Evolutionary conservation across 2,888 invertebrate species (phyloP), one percentile per base, ranked within the genome.

Genomic region (Eupithecia inturbata): DNA sequence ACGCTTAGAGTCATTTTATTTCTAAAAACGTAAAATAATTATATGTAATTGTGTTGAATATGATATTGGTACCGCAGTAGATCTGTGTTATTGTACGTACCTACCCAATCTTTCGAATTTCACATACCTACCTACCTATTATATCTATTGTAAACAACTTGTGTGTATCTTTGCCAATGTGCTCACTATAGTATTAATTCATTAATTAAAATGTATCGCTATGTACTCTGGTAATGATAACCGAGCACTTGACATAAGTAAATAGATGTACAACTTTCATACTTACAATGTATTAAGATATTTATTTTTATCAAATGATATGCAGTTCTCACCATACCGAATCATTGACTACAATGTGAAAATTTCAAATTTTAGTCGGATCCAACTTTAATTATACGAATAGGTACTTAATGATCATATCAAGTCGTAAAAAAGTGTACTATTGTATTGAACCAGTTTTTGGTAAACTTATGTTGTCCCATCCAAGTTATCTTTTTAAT

Each of bases 1-100:
- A 93, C 92, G 94, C 93, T 93, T 94, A 94, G 92, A 91, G 88
- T 88, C 86, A 86, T 90, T 91, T 90, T 87, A 91, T 93, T 93
- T 90, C 83, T 89, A 89, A 85, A 85, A 84, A 82, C 82, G 87
- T 88, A 74, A 90, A 89, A 88, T 90, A 89, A 90, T 91, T 91
- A 89, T 92, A 91, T 90, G 90, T 91, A 90, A 90, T 90, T 92
- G 89, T 91, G 90, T 92, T 92, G 81, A 88, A 89, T 88, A 90
- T 90, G 88, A 91, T 92, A 89, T 92, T 89, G 89, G 90, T 93
- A 92, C 91, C 87, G 89, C 91, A 91, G 92, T 94, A 93, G 93
- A 93, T 91, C 92, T 92, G 92, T 93, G 92, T 93, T 88, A 86
- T 87, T 79, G 84, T 53, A 87, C 88, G 85, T 87, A 80, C 79